A percentile compares a stretch with the other conserved stretches of the same genome.
phyloP scores from a whole-genome alignment of 2,888 invertebrate species.

The Perizoma flavofasciatum region DNA sequence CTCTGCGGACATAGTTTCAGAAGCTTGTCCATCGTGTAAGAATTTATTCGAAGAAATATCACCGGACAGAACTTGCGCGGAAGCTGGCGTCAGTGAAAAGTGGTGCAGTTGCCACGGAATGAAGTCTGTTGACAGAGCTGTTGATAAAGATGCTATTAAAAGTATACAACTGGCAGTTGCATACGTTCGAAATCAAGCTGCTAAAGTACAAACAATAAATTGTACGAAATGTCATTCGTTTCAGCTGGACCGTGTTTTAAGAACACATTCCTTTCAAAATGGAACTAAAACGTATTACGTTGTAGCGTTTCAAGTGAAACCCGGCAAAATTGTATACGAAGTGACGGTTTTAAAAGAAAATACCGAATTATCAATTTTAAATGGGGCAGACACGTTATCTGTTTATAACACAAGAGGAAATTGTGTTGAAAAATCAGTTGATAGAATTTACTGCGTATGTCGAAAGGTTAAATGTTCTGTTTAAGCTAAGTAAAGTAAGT shows the following conservation, averaged over 20 bases:
- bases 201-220: conserved; percentile 47
- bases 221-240: conserved; percentile 78
- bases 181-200: conserved; percentile 47
- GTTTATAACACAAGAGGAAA: conserved; percentile 53
- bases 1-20: conserved; percentile 72
- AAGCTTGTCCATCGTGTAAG: conserved; percentile 85
- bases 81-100: conserved; percentile 86
- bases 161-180: conserved; percentile 72
- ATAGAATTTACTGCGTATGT: conserved; percentile 60
- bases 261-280: conserved; percentile 65
- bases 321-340: conserved; percentile 87
- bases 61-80: conserved; percentile 84
- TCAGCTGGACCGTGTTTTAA: conserved; percentile 72
- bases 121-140: conserved; percentile 48
- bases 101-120: conserved; percentile 88
- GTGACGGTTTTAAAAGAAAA: conserved; percentile 81
- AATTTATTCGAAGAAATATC: conserved; percentile 85
- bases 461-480: conserved; percentile 21
- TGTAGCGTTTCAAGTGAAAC: conserved; percentile 84
- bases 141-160: conserved; percentile 64
- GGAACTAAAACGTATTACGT: conserved; percentile 77
- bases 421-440: conserved; percentile 49
- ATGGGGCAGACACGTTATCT: conserved; percentile 75
- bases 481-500: background rate
- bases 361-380: conserved; percentile 69